These are phyloP conservation scores for Microcebus murinus DNA, from an alignment of 2,113 vertebrate species.

Conservation along the genomic window DNA sequence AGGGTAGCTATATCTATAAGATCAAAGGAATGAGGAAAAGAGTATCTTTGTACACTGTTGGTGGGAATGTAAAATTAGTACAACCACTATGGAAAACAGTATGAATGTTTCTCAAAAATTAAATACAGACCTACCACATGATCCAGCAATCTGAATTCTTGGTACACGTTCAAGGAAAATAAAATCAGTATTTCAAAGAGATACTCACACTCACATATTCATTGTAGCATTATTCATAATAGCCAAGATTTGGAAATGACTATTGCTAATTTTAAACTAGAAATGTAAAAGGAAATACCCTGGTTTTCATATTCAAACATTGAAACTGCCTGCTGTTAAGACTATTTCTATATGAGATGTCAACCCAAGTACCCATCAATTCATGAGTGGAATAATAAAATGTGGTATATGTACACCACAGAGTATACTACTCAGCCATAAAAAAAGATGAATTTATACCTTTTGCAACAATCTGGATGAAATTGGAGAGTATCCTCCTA, in stretches of 20 bases:
- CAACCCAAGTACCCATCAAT: too few species aligned
- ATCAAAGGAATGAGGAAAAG: not conserved
- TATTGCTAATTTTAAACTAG: not conserved
- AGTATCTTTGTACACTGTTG: not conserved
- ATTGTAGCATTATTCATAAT: not conserved
- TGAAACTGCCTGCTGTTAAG: not conserved
- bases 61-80: not conserved
- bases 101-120: not conserved
- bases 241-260: not conserved
- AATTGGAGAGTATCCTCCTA: too few species aligned
- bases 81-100: not conserved
- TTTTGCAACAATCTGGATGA: too few species aligned
- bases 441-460: too few species aligned
- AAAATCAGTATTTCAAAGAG: not conserved
- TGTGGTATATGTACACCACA: too few species aligned
- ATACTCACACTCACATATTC: not conserved
- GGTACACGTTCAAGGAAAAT: not conserved
- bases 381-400: too few species aligned
- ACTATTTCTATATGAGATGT: not conserved
- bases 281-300: not conserved
- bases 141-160: not conserved
- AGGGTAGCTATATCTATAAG: not conserved
- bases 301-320: not conserved
- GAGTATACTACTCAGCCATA: too few species aligned
- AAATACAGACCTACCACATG: not conserved